These are phyloP conservation scores for Epizoanthus illoricatus DNA, from an alignment of 92 coral and sea anemone genomes.

Conservation along the genomic window DNA sequence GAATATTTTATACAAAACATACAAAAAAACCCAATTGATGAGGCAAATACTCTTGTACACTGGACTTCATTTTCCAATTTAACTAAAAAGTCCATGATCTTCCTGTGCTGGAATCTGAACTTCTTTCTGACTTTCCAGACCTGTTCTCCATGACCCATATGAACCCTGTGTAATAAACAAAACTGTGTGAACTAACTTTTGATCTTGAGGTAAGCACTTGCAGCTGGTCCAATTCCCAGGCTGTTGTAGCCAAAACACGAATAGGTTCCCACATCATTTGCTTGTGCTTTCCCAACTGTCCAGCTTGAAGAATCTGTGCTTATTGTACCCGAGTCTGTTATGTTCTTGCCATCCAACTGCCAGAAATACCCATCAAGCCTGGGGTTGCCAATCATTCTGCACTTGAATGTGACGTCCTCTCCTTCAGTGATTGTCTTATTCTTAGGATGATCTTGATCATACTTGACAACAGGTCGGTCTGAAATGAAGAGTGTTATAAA, in stretches of 20 bases:
- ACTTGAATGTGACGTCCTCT: constrained; percentile 49
- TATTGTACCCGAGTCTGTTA: constrained; percentile 33
- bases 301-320: background rate
- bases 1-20: background rate
- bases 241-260: constrained; percentile 65
- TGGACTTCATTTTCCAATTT: too few relatives aligned
- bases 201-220: constrained; percentile 55
- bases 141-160: too few relatives aligned
- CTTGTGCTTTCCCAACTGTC: constrained; percentile 22
- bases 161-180: too few relatives aligned
- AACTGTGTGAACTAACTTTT: constrained; percentile 58
- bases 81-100: background rate
- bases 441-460: constrained; percentile 57
- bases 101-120: too few relatives aligned
- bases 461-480: constrained; percentile 85
- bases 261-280: constrained; percentile 58
- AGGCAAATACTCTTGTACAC: too few relatives aligned
- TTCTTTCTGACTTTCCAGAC: too few relatives aligned
- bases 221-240: constrained; percentile 70
- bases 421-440: constrained; percentile 59
- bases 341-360: constrained; percentile 62
- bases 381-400: constrained; percentile 75
- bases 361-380: constrained; percentile 43
- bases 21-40: background rate
- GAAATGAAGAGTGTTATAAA: background rate